Conservation (phyloP, 2,113 vertebrate species). For the Cyphomyrus plagiostoma region DNA sequence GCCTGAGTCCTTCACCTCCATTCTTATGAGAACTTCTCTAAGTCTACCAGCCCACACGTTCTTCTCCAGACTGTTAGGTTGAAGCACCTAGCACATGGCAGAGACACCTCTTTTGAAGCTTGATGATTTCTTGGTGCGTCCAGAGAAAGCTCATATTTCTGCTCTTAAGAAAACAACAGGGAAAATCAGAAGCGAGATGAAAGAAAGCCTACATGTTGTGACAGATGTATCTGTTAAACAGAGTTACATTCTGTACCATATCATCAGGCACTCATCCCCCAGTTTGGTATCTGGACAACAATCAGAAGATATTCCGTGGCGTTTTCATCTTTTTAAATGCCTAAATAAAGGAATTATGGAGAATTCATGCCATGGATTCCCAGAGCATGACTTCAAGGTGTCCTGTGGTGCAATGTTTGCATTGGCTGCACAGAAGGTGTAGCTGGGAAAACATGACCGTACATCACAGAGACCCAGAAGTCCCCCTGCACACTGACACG, state of each 20-base stretch:
- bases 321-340: conserved; percentile 27
- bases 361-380: conserved; percentile 32
- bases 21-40: neutral
- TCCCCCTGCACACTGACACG: neutral
- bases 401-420: conserved; percentile 65
- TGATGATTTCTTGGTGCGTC: neutral
- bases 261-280: neutral
- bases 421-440: conserved; percentile 60
- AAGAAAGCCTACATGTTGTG: neutral
- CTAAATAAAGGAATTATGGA: conserved; percentile 43
- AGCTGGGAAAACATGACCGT: conserved; percentile 60
- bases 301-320: conserved; percentile 31
- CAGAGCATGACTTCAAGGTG: conserved; percentile 47
- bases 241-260: neutral
- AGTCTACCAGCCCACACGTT: neutral
- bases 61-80: neutral
- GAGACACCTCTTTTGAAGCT: neutral
- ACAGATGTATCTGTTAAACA: neutral
- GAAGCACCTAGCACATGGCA: neutral
- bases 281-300: neutral
- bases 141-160: neutral
- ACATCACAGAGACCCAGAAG: conserved; percentile 65
- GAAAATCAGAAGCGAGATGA: neutral
- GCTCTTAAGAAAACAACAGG: neutral
- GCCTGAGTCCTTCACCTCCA: neutral